Base-by-base conservation (phyloP, 2,888 invertebrate species). In the Parasteatoda lunata region DNA sequence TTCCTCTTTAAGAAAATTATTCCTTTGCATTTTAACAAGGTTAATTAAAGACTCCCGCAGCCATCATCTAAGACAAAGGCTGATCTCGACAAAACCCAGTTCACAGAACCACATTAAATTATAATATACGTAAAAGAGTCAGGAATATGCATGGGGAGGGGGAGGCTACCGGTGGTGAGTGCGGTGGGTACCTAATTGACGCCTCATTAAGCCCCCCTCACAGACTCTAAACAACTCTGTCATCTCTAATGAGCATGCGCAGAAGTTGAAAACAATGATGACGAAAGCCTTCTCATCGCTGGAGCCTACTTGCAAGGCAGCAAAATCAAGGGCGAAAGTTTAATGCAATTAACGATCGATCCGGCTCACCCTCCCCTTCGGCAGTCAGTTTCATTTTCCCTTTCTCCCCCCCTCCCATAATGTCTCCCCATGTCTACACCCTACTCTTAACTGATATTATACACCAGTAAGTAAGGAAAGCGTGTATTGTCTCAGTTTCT, bases 271-370 rank as follows among this genome's bases (percentile, higher is more conserved):
- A 15, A 47, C 30, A 30, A 79, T 59, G 79, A 70, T 76, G 75
- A 65, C 65, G 75, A 76, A 30, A 54, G 54, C 11, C 51, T 11
- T 8, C 52, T 30, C 52, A 11, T 9, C 48, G 48, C 47, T 9
- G 15, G 45, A 13, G 30, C n/a, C 54, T 45, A 6, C 52, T 49
- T 15, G 69, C 49, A 78, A 65, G 59, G 78, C 71, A 79, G 59
- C 79, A 79, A 79, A 79, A 79, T 71, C 71, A 79, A 71, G 79
- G 79, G 48, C 79, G 79, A 71, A 71, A 79, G 79, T 79, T 79
- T 79, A 79, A 79, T 79, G 78, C 78, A 79, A 79, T 79, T 71
- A 79, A 51, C 71, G 79, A 79, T 79, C 79, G 79, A 79, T 79
- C 79, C 66, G 48, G 13, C 30, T 64, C 64, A 3, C 15, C 71